phyloP scores from a whole-genome alignment of 2,888 invertebrate species.

The Diadegma fenestrale region DNA sequence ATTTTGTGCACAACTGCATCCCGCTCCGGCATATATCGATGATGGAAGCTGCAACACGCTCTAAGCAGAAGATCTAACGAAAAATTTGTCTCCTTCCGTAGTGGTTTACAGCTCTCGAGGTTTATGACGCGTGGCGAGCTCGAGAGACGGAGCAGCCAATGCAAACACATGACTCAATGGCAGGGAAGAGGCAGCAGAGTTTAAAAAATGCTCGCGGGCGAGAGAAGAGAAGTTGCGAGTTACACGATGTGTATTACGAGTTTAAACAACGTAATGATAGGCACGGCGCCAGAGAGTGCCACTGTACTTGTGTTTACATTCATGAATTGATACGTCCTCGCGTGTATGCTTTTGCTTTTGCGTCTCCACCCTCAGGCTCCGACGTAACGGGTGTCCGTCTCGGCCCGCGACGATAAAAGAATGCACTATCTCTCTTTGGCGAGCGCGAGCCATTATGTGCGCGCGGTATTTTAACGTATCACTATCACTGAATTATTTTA shows the following conservation, averaged over 20 bases:
- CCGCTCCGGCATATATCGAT: too few relatives aligned
- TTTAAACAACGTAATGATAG: conserved; percentile 81
- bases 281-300: conserved; percentile 79
- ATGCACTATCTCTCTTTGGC: conserved; percentile 36
- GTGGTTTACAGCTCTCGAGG: conserved; percentile 2
- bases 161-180: conserved; percentile 12
- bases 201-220: conserved; percentile 6
- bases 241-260: conserved; percentile 76
- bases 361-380: conserved; percentile 49
- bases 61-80: neutral
- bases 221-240: conserved; percentile 56
- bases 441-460: neutral
- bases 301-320: conserved; percentile 60
- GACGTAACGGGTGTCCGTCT: conserved; percentile 72
- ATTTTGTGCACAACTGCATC: neutral
- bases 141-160: neutral
- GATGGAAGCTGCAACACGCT: too few relatives aligned
- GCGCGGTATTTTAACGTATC: too few relatives aligned
- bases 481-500: too few relatives aligned
- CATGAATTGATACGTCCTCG: conserved; percentile 22
- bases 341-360: neutral
- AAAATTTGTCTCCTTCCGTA: neutral
- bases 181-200: neutral
- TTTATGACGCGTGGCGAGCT: conserved; percentile 40
- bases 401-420: conserved; percentile 69